Evolutionary conservation across 2,888 invertebrate genomes (phyloP).

Genomic region (Corythucha ciliata): DNA sequence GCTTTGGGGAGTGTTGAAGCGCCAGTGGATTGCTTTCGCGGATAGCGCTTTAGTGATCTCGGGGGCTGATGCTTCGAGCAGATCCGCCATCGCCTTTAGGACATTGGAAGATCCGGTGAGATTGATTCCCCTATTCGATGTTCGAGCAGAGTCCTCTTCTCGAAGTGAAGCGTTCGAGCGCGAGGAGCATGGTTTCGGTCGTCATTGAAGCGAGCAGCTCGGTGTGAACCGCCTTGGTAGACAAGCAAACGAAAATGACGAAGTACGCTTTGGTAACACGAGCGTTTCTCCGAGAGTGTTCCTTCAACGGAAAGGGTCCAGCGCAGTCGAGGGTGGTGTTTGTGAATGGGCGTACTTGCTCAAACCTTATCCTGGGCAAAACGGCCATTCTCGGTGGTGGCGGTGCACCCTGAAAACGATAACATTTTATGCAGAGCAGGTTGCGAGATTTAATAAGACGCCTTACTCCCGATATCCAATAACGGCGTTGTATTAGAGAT

Average conservation of each 20-base stretch:
- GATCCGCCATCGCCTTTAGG: too few species aligned
- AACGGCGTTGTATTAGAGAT: constrained; percentile 12
- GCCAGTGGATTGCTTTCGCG: too few species aligned
- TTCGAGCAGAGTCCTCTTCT: too few species aligned
- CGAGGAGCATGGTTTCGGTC: constrained; percentile 37
- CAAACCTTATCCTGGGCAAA: constrained; percentile 27
- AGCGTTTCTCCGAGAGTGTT: neutral
- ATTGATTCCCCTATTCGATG: too few species aligned
- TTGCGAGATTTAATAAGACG: constrained; percentile 6
- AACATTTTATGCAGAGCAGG: constrained; percentile 20
- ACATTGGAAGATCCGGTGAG: too few species aligned
- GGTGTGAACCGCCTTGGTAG: constrained; percentile 38
- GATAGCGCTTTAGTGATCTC: too few species aligned
- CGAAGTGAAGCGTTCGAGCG: constrained; percentile 37
- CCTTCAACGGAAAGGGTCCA: constrained; percentile 28
- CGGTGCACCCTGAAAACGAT: too few species aligned
- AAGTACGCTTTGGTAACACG: constrained; percentile 30
- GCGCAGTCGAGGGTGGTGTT: constrained; percentile 32
- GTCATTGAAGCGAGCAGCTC: constrained; percentile 37
- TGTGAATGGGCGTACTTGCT: constrained; percentile 23
- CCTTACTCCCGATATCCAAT: constrained; percentile 22
- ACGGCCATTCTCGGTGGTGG: constrained; percentile 20
- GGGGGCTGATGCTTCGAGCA: too few species aligned
- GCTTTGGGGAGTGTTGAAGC: too few species aligned
- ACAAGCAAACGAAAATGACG: constrained; percentile 37